A percentile compares a stretch with the other conserved stretches of the same genome.
phyloP scores from a whole-genome alignment of 2,797 vertebrate species.

The Clarias pachynema region DNA sequence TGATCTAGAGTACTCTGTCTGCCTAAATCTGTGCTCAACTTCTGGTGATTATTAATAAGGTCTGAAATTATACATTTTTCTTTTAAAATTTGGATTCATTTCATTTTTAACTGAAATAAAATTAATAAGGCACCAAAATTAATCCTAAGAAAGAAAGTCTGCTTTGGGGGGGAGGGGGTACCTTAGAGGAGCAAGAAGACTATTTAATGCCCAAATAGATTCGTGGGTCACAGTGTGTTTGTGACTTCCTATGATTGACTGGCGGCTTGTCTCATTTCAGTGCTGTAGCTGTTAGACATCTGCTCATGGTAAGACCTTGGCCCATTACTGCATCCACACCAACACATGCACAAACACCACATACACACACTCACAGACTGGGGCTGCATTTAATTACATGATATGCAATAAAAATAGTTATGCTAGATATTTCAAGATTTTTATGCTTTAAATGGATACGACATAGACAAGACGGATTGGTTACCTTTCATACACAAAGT shows the following conservation, averaged over 20 bases:
- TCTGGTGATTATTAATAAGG: conserved; percentile 30
- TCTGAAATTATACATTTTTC: conserved; percentile 2
- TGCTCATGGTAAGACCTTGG: conserved; percentile 77
- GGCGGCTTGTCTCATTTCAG: conserved; percentile 85
- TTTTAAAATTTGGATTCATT: background rate
- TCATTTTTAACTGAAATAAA: background rate
- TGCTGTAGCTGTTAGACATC: conserved; percentile 83
- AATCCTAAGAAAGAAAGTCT: conserved; percentile 5
- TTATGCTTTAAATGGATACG: background rate
- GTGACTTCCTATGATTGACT: conserved; percentile 75
- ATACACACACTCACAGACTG: conserved; percentile 10
- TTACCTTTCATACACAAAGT: background rate
- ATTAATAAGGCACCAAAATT: conserved; percentile 23
- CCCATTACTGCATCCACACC: conserved; percentile 49
- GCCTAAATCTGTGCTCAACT: conserved; percentile 40
- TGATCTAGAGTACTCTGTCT: conserved; percentile 32
- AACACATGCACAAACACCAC: conserved; percentile 44
- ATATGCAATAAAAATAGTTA: conserved; percentile 23
- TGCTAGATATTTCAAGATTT: conserved; percentile 1
- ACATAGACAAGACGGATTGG: background rate
- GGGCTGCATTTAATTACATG: conserved; percentile 19
- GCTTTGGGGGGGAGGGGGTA: conserved; percentile 33
- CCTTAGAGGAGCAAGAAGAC: conserved; percentile 20
- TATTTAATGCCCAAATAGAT: conserved; percentile 56
- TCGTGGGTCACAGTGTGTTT: conserved; percentile 62